Conservation (phyloP, 2,113 vertebrate genomes). For the Alethe castanea region DNA sequence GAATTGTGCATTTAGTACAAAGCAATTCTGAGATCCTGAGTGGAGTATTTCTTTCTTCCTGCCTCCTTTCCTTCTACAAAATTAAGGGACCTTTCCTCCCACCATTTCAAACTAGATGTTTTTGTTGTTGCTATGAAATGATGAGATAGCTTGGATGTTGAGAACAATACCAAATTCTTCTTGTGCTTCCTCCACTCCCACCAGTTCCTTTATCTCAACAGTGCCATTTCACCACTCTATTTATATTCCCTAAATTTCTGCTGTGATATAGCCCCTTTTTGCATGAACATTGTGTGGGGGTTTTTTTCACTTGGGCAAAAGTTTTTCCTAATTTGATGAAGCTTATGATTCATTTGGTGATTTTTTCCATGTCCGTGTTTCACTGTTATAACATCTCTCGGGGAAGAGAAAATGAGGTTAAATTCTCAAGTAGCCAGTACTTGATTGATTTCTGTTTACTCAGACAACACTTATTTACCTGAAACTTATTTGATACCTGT, state of each 20-base stretch:
- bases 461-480: background rate
- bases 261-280: background rate
- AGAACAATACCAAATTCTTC: background rate
- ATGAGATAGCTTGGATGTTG: fast-evolving
- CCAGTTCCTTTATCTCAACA: background rate
- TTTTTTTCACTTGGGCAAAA: background rate
- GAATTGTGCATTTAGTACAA: background rate
- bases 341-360: background rate
- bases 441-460: background rate
- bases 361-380: background rate
- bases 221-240: background rate
- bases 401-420: background rate
- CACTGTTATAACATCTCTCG: background rate
- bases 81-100: background rate
- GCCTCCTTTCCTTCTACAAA: background rate
- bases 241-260: background rate
- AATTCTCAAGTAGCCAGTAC: background rate
- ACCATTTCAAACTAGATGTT: background rate
- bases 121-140: background rate
- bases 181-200: background rate
- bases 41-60: background rate
- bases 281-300: background rate
- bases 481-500: background rate
- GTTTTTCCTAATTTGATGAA: background rate
- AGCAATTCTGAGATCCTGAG: background rate